Conservation (phyloP, 2,888 invertebrate species). For the Pristionchus japonicus region DNA sequence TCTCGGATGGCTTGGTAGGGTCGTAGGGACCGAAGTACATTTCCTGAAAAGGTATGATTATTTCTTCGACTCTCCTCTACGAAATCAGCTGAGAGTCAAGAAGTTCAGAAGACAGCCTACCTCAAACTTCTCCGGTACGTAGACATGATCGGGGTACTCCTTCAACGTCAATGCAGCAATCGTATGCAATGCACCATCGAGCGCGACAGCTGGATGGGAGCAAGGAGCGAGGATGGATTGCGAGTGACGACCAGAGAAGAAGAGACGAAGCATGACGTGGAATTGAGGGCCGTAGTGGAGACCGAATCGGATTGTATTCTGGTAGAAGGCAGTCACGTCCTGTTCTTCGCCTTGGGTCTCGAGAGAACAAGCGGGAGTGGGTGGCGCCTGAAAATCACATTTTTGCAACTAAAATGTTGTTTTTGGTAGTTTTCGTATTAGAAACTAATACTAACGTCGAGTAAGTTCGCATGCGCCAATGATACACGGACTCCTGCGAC, state of each 20-base stretch:
- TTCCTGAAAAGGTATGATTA: background rate
- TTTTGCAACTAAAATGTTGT: background rate
- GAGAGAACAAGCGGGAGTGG: background rate
- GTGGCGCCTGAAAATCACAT: background rate
- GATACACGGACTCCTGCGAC: background rate
- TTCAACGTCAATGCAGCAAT: constrained; percentile 48
- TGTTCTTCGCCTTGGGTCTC: background rate
- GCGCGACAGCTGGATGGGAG: background rate
- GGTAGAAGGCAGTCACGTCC: background rate
- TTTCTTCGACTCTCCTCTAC: no score
- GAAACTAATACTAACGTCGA: background rate
- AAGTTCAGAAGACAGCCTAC: no score
- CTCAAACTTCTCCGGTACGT: constrained; percentile 49
- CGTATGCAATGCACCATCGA: constrained; percentile 55
- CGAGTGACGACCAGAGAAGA: background rate
- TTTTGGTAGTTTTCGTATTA: no score
- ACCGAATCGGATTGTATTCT: background rate
- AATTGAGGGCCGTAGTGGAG: constrained; percentile 17
- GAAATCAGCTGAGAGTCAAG: no score
- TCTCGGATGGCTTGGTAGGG: background rate
- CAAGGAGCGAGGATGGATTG: background rate
- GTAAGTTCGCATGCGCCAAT: background rate
- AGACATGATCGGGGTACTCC: constrained; percentile 44
- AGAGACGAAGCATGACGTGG: background rate
- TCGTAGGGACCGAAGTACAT: constrained; percentile 15